These are phyloP conservation scores for Corythornis madagascariensis DNA, from an alignment of 2,113 vertebrate genomes.

Conservation along the genomic window DNA sequence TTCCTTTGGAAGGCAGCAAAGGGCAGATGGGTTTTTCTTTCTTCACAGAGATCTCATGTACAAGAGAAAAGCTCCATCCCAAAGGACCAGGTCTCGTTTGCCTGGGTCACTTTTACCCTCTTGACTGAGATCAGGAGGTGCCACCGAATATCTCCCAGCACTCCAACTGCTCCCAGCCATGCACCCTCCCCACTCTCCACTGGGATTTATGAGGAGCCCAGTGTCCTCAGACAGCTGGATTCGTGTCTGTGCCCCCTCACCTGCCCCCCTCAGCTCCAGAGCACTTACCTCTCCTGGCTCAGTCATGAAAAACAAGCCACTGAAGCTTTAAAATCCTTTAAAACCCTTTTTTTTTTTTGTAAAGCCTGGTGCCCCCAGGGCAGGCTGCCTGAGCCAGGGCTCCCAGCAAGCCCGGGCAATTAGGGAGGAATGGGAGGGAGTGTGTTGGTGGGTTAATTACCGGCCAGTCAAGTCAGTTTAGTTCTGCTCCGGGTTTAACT, in stretches of 20 bases:
- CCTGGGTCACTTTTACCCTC: background rate
- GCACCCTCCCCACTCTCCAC: background rate
- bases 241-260: background rate
- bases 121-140: rapidly evolving
- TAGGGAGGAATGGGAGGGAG: background rate
- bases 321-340: background rate
- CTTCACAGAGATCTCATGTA: background rate
- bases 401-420: background rate
- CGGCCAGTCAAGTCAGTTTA: background rate
- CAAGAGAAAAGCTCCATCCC: background rate
- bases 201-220: background rate
- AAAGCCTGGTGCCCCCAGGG: background rate
- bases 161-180: background rate
- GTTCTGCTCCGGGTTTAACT: background rate
- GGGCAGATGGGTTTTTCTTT: background rate
- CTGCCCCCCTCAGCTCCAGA: background rate
- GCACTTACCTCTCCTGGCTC: background rate
- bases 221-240: rapidly evolving
- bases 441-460: background rate
- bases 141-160: rapidly evolving
- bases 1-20: background rate
- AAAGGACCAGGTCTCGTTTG: background rate
- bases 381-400: background rate
- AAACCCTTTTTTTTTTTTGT: background rate
- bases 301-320: background rate